phyloP scores from a whole-genome alignment of 2,888 invertebrate genomes.

The Tribolium freemani region DNA sequence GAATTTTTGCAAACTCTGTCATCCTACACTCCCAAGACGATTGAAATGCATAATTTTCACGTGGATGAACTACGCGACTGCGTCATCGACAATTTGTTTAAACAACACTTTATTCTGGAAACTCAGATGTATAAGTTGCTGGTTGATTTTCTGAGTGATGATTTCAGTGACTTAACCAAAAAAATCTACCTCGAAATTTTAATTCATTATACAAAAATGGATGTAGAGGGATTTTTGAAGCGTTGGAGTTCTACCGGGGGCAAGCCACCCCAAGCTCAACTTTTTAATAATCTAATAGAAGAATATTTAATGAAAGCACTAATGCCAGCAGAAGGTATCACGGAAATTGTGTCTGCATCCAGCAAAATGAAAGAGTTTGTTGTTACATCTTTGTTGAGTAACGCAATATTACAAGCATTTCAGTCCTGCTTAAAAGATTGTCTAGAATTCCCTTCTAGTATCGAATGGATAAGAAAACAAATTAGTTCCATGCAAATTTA shows the following conservation, averaged over 20 bases:
- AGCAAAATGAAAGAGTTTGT: constrained; percentile 15
- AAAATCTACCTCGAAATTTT: constrained; percentile 6
- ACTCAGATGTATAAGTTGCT: background rate
- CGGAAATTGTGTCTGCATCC: constrained; percentile 9
- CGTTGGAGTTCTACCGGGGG: constrained; percentile 8
- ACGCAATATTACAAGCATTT: constrained; percentile 13
- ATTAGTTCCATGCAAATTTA: constrained; percentile 13
- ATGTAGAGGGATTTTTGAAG: constrained; percentile 13
- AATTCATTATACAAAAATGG: constrained; percentile 9
- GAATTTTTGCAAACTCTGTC: constrained; percentile 7
- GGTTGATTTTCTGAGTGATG: constrained; percentile 2
- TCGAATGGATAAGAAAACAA: constrained; percentile 17
- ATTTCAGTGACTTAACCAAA: constrained; percentile 6
- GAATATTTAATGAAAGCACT: constrained; percentile 11
- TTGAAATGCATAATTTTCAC: constrained; percentile 6
- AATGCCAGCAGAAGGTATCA: constrained; percentile 6
- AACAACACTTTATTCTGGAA: background rate
- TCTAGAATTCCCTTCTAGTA: constrained; percentile 10
- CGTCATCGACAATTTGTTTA: constrained; percentile 3
- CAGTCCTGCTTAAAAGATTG: constrained; percentile 3
- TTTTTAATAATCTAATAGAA: constrained; percentile 8
- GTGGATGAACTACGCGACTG: constrained; percentile 1
- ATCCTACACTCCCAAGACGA: background rate
- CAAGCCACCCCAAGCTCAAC: constrained; percentile 2
- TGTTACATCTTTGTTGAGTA: constrained; percentile 11